Percentiles rank a stretch among this genome's conserved stretches.
Evolutionary conservation across 1,140 invertebrate genomes (phyloP).

Genomic region (Leptinotarsa lineolata): DNA sequence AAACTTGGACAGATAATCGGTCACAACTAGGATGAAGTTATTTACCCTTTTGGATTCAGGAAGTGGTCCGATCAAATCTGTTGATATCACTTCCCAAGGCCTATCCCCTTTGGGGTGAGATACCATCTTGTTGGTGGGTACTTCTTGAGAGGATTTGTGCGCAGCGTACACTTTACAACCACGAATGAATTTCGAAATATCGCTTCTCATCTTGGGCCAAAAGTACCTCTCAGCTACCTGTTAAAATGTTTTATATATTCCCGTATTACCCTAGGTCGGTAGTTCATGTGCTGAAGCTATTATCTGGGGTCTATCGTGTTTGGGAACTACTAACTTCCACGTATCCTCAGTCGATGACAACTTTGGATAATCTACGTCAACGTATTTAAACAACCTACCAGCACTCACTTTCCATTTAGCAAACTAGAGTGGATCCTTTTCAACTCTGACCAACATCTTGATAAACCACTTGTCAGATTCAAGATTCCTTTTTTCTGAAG

Average conservation of each 20-base stretch:
- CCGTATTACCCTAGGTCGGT: slow-evolving; percentile 32
- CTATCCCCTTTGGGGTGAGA: neutral
- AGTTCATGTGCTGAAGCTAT: slow-evolving; percentile 32
- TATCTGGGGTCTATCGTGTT: slow-evolving; percentile 29
- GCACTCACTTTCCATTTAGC: slow-evolving; percentile 1
- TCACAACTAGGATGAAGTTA: slow-evolving; percentile 1
- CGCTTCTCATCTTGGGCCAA: slow-evolving; percentile 41
- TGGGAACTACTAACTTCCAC: slow-evolving; percentile 46
- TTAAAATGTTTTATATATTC: slow-evolving; percentile 42
- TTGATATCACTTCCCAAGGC: slow-evolving; percentile 12
- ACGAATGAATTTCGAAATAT: slow-evolving; percentile 37
- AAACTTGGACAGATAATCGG: slow-evolving; percentile 12
- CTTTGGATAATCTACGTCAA: neutral
- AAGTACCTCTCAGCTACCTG: slow-evolving; percentile 33
- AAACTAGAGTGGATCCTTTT: neutral
- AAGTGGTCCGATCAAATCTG: neutral
- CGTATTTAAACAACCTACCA: slow-evolving; percentile 21
- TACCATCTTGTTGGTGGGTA: neutral
- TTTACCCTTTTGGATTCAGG: slow-evolving; percentile 1
- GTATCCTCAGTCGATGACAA: neutral
- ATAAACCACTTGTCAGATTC: slow-evolving; percentile 4
- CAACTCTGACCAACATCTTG: neutral
- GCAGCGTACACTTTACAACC: slow-evolving; percentile 36
- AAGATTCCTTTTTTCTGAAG: neutral
- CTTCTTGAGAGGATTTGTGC: neutral